A percentile compares a stretch with the other conserved stretches of the same genome.
Evolutionary conservation across 2,888 invertebrate species (phyloP).

Genomic region (Liopterus haemorrhoidalis): DNA sequence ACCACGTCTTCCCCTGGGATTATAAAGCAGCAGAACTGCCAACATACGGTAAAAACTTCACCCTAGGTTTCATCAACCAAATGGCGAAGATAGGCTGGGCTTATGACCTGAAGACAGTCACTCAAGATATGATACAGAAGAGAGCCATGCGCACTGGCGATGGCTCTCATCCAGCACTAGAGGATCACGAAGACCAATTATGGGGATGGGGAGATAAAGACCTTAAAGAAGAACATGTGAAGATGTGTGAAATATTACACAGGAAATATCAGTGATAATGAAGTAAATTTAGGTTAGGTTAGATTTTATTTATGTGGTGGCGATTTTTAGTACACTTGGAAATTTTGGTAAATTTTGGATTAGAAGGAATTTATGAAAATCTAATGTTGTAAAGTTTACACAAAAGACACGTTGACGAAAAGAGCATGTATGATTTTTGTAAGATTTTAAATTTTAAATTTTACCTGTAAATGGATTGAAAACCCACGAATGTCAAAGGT

Average conservation of each 20-base stretch:
- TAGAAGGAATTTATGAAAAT: too few relatives aligned
- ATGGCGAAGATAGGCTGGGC: conserved; percentile 61
- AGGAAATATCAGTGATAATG: too few relatives aligned
- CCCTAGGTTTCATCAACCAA: conserved; percentile 39
- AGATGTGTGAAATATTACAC: conserved; percentile 35
- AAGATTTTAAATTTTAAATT: too few relatives aligned
- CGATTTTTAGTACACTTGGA: too few relatives aligned
- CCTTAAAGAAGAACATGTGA: conserved; percentile 63
- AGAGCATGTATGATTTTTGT: too few relatives aligned
- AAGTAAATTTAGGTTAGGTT: too few relatives aligned
- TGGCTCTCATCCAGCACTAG: conserved; percentile 48
- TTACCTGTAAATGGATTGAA: too few relatives aligned
- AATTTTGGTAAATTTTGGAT: too few relatives aligned
- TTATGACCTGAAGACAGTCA: conserved; percentile 77
- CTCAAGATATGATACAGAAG: conserved; percentile 61
- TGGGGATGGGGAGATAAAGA: conserved; percentile 85
- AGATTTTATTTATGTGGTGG: too few relatives aligned
- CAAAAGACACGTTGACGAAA: too few relatives aligned
- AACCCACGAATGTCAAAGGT: too few relatives aligned
- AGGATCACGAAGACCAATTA: conserved; percentile 51
- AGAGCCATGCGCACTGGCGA: conserved; percentile 70
- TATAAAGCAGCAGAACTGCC: conserved; percentile 88
- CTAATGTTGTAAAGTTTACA: too few relatives aligned
- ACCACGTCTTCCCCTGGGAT: conserved; percentile 90
- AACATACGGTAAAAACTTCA: conserved; percentile 38